Evolutionary conservation across 1,140 invertebrate genomes (phyloP).

Genomic region (Pomacea maculata): DNA sequence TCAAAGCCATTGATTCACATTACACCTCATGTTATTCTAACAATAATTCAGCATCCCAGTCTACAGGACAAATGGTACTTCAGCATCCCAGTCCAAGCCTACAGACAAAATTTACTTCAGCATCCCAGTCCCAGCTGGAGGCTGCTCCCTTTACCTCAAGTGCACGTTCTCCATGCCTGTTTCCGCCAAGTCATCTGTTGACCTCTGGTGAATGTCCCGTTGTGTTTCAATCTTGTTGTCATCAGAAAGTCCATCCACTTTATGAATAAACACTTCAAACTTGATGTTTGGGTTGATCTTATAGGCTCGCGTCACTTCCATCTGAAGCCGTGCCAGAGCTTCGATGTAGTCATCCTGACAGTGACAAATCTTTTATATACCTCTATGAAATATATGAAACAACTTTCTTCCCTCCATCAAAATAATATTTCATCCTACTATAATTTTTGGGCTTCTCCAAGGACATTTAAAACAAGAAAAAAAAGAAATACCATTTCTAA

Average conservation of each 20-base stretch:
- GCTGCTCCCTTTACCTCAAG: constrained; percentile 58
- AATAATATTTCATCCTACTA: no score
- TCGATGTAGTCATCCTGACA: constrained; percentile 94
- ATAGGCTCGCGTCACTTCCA: constrained; percentile 93
- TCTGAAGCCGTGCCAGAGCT: constrained; percentile 89
- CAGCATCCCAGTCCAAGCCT: no score
- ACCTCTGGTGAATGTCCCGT: constrained; percentile 95
- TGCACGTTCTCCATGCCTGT: constrained; percentile 73
- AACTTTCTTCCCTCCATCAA: no score
- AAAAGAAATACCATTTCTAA: background rate
- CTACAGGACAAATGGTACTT: no score
- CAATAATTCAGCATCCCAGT: no score
- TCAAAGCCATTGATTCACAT: no score
- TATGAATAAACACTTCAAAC: constrained; percentile 99
- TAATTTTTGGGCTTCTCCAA: background rate
- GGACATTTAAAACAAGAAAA: background rate
- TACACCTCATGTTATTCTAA: no score
- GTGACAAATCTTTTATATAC: background rate
- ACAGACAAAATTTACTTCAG: no score
- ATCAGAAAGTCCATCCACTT: constrained; percentile 98
- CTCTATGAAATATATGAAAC: background rate
- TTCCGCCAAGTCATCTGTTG: constrained; percentile 93
- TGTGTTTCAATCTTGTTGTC: constrained; percentile 99
- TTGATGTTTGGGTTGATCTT: constrained; percentile 96
- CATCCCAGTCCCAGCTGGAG: no score